phyloP scores from a whole-genome alignment of 2,113 vertebrate genomes.

The Sapajus apella region DNA sequence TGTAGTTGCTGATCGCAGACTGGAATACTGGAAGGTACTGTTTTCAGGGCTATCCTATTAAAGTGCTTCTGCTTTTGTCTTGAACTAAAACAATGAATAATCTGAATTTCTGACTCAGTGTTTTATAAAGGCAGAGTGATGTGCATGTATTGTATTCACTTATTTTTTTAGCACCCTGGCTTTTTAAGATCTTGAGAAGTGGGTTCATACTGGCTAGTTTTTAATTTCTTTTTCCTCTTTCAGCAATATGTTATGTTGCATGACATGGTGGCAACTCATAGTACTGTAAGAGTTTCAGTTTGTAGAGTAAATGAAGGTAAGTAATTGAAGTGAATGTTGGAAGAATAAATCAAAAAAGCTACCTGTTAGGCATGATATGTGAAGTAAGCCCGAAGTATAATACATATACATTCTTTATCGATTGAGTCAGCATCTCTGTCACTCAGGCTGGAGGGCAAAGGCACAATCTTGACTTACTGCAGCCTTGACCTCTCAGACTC shows the following conservation, averaged over 20 bases:
- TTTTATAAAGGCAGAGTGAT: constrained; percentile 4
- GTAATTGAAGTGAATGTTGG: neutral
- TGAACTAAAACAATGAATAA: neutral
- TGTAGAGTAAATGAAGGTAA: constrained; percentile 93
- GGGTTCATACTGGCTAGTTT: neutral
- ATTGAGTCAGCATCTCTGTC: neutral
- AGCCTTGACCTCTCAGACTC: neutral
- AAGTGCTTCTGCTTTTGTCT: neutral
- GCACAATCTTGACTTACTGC: neutral
- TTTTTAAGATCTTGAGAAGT: neutral
- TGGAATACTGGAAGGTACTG: neutral
- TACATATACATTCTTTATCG: neutral
- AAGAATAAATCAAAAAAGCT: constrained; percentile 5
- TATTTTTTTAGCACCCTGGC: neutral
- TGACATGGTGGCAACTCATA: constrained; percentile 98
- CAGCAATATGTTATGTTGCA: constrained; percentile 99
- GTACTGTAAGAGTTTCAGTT: constrained; percentile 95
- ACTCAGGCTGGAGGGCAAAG: neutral
- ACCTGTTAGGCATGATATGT: neutral
- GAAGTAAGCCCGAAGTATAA: neutral
- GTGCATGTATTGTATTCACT: neutral
- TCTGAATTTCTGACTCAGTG: neutral
- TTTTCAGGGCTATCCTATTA: neutral
- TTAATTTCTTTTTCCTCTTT: constrained; percentile 61
- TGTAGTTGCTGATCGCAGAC: neutral